Evolutionary conservation across 1,140 invertebrate species (phyloP).

Genomic region (Solen grandis): DNA sequence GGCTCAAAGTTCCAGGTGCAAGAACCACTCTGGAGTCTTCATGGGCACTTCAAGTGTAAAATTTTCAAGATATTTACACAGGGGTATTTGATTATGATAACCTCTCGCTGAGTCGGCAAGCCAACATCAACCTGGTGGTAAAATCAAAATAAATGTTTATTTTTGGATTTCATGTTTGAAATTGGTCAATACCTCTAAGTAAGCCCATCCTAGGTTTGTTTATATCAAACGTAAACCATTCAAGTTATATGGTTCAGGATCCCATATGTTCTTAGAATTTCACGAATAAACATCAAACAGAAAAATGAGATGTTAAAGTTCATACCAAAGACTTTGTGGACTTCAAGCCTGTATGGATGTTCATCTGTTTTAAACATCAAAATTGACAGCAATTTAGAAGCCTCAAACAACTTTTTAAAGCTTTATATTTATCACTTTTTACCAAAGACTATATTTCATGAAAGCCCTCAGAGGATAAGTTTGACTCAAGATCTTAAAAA

Average conservation of each 20-base stretch:
- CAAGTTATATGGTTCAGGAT: conserved; percentile 53
- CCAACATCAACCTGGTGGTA: not conserved
- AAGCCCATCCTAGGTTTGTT: conserved; percentile 39
- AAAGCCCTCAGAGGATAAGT: conserved; percentile 28
- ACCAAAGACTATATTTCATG: conserved; percentile 14
- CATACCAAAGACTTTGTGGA: conserved; percentile 18
- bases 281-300: conserved; percentile 43
- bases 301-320: conserved; percentile 42
- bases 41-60: too few relatives aligned
- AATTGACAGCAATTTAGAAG: conserved; percentile 40
- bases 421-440: conserved; percentile 6
- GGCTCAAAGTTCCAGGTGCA: too few relatives aligned
- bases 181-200: conserved; percentile 47
- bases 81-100: conserved; percentile 53
- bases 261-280: conserved; percentile 57
- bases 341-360: conserved; percentile 21
- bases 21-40: too few relatives aligned
- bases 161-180: conserved; percentile 57
- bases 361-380: conserved; percentile 57
- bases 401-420: conserved; percentile 25
- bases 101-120: conserved; percentile 2
- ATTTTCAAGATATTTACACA: conserved; percentile 51
- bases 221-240: conserved; percentile 53
- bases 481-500: conserved; percentile 21
- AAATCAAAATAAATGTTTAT: conserved; percentile 57